Evolutionary conservation across 2,113 vertebrate species (phyloP).

Genomic region (Papio anubis): DNA sequence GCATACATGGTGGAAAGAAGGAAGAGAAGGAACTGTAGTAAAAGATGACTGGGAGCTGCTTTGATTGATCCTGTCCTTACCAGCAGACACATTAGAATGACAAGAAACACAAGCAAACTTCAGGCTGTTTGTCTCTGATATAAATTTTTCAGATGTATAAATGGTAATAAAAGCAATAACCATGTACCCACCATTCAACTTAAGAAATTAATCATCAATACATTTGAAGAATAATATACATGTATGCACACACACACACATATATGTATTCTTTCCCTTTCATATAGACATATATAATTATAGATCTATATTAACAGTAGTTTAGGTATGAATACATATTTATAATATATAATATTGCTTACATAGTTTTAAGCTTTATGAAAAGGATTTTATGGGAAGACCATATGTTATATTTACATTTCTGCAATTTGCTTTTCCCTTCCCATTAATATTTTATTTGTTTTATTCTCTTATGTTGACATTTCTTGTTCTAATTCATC

Average conservation of each 20-base stretch:
- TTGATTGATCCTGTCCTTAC: not conserved
- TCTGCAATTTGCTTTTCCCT: not conserved
- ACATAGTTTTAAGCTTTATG: not conserved
- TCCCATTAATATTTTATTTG: constrained; percentile 16
- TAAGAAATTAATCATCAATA: constrained; percentile 23
- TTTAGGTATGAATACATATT: not conserved
- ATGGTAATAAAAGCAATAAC: not conserved
- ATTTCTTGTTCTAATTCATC: not conserved
- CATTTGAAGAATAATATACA: not conserved
- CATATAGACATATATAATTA: not conserved
- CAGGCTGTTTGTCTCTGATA: not conserved
- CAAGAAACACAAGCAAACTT: not conserved
- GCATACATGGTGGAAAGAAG: not conserved
- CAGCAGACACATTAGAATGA: not conserved
- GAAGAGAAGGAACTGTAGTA: not conserved
- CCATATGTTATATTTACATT: not conserved
- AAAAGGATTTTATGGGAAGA: not conserved
- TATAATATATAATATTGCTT: not conserved
- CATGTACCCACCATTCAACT: not conserved
- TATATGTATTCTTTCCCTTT: not conserved
- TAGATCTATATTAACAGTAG: not conserved
- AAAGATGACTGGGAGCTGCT: not conserved
- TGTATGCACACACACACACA: not conserved
- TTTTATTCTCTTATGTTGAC: not conserved
- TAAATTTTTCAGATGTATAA: not conserved